Conservation (phyloP, 2,797 vertebrate species). For the Cottoperca gobio region DNA sequence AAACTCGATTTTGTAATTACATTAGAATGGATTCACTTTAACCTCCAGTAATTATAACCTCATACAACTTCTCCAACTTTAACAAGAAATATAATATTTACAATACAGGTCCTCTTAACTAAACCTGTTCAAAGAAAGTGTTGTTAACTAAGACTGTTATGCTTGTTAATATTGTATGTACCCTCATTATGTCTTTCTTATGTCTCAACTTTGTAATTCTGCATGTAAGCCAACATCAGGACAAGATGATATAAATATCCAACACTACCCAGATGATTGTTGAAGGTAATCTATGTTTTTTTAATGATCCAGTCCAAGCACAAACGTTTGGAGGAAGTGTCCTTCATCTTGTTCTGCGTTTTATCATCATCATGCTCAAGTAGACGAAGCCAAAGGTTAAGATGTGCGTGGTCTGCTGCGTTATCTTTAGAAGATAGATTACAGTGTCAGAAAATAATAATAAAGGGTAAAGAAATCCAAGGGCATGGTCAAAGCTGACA, state of each 20-base stretch:
- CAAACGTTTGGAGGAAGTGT: not conserved
- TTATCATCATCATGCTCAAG: not conserved
- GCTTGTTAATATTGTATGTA: not conserved
- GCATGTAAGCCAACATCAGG: not conserved
- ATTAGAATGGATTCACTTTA: not conserved
- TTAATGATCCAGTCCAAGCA: not conserved
- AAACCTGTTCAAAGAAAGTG: not conserved
- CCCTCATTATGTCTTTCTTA: not conserved
- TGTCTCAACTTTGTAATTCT: not conserved
- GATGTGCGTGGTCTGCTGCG: constrained; percentile 7
- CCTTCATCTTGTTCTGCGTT: not conserved
- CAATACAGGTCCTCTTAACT: not conserved
- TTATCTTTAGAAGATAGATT: constrained; percentile 39
- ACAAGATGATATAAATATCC: not conserved
- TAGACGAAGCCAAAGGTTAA: not conserved
- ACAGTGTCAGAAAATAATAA: constrained; percentile 25
- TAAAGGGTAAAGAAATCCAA: constrained; percentile 38
- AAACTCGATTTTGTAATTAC: no score
- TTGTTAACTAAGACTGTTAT: not conserved
- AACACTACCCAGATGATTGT: not conserved
- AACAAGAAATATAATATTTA: not conserved
- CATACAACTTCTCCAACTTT: not conserved
- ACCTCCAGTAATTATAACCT: not conserved
- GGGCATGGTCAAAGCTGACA: constrained; percentile 48
- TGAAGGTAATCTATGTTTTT: no score